Evolutionary conservation across 1,140 invertebrate species (phyloP).

Genomic region (Eubasilissa regina): DNA sequence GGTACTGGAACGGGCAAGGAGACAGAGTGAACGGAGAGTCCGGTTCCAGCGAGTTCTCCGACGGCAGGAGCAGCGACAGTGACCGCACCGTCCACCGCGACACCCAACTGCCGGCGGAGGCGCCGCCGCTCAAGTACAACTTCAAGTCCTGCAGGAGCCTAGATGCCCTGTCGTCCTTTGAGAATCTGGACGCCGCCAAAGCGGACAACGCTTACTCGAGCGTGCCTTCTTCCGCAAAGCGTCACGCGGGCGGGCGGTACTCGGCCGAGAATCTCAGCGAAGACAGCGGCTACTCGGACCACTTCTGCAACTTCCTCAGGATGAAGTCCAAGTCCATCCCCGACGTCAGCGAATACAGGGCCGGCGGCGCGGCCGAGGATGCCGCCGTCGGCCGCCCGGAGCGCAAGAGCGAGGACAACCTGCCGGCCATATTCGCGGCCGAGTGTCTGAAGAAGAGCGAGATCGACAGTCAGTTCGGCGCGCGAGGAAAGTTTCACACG

Average conservation of each 20-base stretch:
- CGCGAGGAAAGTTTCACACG: slow-evolving; percentile 44
- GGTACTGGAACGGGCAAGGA: slow-evolving; percentile 60
- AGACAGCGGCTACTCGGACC: slow-evolving; percentile 82
- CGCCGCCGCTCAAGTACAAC: slow-evolving; percentile 64
- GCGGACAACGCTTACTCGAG: slow-evolving; percentile 62
- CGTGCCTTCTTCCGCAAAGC: slow-evolving; percentile 60
- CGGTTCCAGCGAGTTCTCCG: slow-evolving; percentile 65
- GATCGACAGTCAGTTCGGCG: slow-evolving; percentile 49
- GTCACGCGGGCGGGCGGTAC: slow-evolving; percentile 69
- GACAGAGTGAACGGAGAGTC: slow-evolving; percentile 63
- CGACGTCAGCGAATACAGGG: slow-evolving; percentile 62
- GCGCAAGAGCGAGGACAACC: slow-evolving; percentile 52
- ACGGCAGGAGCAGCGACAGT: slow-evolving; percentile 56
- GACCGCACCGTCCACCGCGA: slow-evolving; percentile 55
- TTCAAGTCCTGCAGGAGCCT: slow-evolving; percentile 71
- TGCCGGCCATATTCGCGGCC: slow-evolving; percentile 43
- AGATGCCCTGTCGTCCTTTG: slow-evolving; percentile 69
- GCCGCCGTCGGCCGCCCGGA: slow-evolving; percentile 15
- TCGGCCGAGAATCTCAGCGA: slow-evolving; percentile 83
- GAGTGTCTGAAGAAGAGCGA: slow-evolving; percentile 53
- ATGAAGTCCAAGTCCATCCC: slow-evolving; percentile 68
- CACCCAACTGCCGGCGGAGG: slow-evolving; percentile 62
- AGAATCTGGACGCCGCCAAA: slow-evolving; percentile 67
- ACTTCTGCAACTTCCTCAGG: slow-evolving; percentile 66
- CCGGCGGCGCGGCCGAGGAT: slow-evolving; percentile 60